A percentile compares a stretch with the other conserved stretches of the same genome.
These are phyloP conservation scores for Girardinus metallicus DNA, from an alignment of 2,797 vertebrate genomes.

Conservation along the genomic window DNA sequence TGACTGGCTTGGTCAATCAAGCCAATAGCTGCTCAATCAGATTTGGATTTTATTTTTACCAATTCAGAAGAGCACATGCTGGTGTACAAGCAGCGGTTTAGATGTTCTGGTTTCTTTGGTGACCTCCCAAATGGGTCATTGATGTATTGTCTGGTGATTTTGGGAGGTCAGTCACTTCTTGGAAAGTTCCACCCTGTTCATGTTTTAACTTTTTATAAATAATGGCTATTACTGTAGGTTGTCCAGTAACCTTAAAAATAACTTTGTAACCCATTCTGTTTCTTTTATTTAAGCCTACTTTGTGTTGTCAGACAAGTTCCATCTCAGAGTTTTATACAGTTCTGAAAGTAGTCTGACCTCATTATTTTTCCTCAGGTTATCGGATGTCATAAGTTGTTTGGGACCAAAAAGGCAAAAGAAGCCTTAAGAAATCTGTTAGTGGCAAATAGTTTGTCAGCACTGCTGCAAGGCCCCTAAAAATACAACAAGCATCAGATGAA, in stretches of 20 bases:
- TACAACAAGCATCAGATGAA: constrained; percentile 44
- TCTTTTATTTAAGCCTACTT: not conserved
- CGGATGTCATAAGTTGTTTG: not conserved
- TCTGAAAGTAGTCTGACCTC: not conserved
- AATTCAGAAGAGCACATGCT: not conserved
- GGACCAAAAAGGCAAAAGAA: not conserved
- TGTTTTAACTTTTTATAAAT: not conserved
- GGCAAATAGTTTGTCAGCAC: not conserved
- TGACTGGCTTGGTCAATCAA: not conserved
- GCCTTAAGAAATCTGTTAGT: not conserved
- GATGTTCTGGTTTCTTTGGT: not conserved
- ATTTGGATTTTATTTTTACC: not conserved
- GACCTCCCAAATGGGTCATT: not conserved
- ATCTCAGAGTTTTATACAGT: not conserved
- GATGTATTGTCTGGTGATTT: not conserved
- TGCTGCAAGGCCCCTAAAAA: constrained; percentile 12
- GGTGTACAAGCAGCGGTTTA: not conserved
- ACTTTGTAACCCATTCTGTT: not conserved
- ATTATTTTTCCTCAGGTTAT: not conserved
- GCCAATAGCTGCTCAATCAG: not conserved
- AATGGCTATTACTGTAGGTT: not conserved
- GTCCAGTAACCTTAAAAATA: not conserved
- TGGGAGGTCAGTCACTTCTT: not conserved
- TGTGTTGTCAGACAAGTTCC: not conserved
- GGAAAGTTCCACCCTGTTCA: not conserved